Conservation (phyloP, 2,113 vertebrate species). For the Tamias sibiricus region DNA sequence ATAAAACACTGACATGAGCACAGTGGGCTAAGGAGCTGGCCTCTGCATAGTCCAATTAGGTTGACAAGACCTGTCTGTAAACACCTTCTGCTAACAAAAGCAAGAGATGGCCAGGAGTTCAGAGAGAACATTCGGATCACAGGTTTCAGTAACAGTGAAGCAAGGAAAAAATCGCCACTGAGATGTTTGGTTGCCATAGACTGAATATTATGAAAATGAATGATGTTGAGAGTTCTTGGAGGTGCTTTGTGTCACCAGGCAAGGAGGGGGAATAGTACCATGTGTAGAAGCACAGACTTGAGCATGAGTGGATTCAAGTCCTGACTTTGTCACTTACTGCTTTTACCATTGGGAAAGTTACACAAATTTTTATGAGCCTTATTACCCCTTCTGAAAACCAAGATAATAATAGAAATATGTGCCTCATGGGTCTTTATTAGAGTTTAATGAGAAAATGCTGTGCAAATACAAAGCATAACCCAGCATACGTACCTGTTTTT, state of each 20-base stretch:
- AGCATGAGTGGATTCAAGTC: not conserved
- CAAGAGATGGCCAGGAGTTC: not conserved
- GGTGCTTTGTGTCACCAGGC: not conserved
- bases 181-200: not conserved
- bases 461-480: not conserved
- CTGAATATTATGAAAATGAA: constrained; percentile 29
- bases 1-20: not conserved
- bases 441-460: not conserved
- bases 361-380: not conserved
- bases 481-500: not conserved
- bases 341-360: not conserved
- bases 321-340: not conserved
- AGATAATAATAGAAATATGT: not conserved
- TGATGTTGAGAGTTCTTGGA: not conserved
- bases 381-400: not conserved
- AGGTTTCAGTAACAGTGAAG: not conserved
- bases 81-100: not conserved
- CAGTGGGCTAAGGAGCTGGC: not conserved
- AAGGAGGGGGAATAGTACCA: not conserved
- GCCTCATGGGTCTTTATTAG: not conserved
- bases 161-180: not conserved
- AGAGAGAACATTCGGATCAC: not conserved
- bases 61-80: not conserved
- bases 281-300: not conserved
- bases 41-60: not conserved